A percentile compares a stretch with the other conserved stretches of the same genome.
Evolutionary conservation across 2,797 vertebrate genomes (phyloP).

Genomic region (Mormyrops boulengeri): DNA sequence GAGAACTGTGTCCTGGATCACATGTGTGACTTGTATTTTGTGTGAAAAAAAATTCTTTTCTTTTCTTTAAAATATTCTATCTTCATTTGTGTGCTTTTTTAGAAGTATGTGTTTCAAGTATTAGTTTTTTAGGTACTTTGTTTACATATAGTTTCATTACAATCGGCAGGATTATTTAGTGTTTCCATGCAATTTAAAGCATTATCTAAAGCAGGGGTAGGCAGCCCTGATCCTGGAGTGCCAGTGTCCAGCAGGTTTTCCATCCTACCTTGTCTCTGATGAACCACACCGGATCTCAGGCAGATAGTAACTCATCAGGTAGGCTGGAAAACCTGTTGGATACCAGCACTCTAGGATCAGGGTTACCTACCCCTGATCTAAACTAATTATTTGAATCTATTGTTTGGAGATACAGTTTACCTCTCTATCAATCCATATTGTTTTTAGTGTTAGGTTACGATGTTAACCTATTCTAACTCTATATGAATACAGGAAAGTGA

Average conservation of each 20-base stretch:
- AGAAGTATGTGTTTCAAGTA: background rate
- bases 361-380: background rate
- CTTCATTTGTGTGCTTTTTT: background rate
- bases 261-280: background rate
- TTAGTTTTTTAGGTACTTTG: background rate
- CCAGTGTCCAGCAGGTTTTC: background rate
- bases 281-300: background rate
- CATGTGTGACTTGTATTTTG: background rate
- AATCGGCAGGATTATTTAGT: background rate
- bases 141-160: background rate
- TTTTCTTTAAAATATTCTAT: background rate
- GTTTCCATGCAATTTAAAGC: background rate
- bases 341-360: background rate
- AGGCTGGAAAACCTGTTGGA: background rate
- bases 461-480: background rate
- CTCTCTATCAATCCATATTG: background rate
- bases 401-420: background rate
- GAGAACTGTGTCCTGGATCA: background rate
- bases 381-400: background rate
- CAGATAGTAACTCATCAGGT: background rate
- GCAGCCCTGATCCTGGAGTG: background rate
- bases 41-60: background rate
- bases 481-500: background rate
- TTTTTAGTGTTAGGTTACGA: background rate
- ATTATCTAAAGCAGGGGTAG: background rate